Base-by-base conservation (phyloP, 2,888 invertebrate genomes). In the Xylocampa areola region DNA sequence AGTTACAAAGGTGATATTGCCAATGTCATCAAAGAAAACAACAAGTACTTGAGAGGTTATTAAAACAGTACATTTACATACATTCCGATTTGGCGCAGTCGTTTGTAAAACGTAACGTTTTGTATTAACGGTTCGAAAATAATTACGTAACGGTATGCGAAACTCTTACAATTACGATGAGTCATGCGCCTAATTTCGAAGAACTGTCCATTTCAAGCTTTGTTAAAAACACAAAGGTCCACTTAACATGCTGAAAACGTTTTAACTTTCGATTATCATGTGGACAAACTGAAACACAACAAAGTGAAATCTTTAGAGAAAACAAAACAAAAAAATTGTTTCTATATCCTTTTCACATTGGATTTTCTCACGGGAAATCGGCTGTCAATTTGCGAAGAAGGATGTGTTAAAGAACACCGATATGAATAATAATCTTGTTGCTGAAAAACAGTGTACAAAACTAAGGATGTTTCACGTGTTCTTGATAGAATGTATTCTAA, bases 111-210 rank as follows among this genome's bases (percentile, higher is more conserved):
- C 39, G 66, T 69, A 51, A 60, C 44, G 52, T 51, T 45, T 43
- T 48, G 16, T 36, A 40, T 39, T 73, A 67, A 65, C 63, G 59
- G 59, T 59, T 44, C 27, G 13, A 41, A 55, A 43, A 59, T 70
- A 64, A 74, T 67, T 64, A 60, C 51, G 57, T 62, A 76, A 67
- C 73, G 45, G 60, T 16, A 47, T 45, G 63, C 52, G 43, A 61
- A 63, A 58, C 23, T 53, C 23, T 53, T 41, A 43, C 45, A 44
- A 48, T 65, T 52, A 4, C 19, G 60, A 52, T 64, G 67, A 76
- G 48, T 76, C 74, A 74, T 40, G 7, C 41, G 17, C 39, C 30
- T 64, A 66, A 74, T 73, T 74, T 57, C 55, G 52, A 39, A 57
- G 39, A 29, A 49, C 49, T 71, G 61, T 60, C 61, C 49, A 51